Percentiles rank a stretch among this genome's conserved stretches.
Evolutionary conservation across 2,797 vertebrate genomes (phyloP).

Genomic region (Crocodylus rhombifer): DNA sequence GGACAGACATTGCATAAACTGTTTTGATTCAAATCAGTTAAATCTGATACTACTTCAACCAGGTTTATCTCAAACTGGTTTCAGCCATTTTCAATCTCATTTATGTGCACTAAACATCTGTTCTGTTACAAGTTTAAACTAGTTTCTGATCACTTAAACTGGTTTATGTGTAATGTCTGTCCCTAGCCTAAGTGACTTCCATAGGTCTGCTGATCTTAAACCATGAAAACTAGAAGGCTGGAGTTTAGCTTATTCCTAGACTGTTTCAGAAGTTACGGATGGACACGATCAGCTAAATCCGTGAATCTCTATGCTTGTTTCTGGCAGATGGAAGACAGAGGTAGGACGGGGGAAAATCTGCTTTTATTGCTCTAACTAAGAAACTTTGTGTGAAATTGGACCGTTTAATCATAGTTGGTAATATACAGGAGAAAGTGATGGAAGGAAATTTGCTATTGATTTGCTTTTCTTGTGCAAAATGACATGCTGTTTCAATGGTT

Average conservation of each 20-base stretch:
- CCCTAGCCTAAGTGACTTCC: background rate
- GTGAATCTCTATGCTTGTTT: conserved; percentile 41
- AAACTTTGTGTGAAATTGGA: background rate
- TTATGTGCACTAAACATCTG: too few relatives aligned
- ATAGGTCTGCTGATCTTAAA: conserved; percentile 20
- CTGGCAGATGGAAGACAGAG: background rate
- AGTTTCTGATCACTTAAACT: too few relatives aligned
- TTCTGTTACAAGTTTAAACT: too few relatives aligned
- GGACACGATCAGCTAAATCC: background rate
- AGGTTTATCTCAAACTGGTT: too few relatives aligned
- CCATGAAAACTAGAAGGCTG: background rate
- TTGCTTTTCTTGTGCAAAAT: conserved; percentile 61
- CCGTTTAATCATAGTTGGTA: conserved; percentile 48
- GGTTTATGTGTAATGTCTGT: too few relatives aligned
- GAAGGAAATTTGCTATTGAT: conserved; percentile 74
- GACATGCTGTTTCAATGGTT: conserved; percentile 26
- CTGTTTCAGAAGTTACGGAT: background rate
- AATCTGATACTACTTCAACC: too few relatives aligned
- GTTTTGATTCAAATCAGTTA: too few relatives aligned
- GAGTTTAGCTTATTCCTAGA: background rate
- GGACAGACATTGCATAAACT: too few relatives aligned
- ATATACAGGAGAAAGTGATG: conserved; percentile 46
- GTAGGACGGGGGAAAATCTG: background rate
- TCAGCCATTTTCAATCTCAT: too few relatives aligned
- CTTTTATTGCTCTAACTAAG: conserved; percentile 45